These are phyloP conservation scores for Microtus ochrogaster DNA, from an alignment of 2,113 vertebrate genomes.

Conservation along the genomic window DNA sequence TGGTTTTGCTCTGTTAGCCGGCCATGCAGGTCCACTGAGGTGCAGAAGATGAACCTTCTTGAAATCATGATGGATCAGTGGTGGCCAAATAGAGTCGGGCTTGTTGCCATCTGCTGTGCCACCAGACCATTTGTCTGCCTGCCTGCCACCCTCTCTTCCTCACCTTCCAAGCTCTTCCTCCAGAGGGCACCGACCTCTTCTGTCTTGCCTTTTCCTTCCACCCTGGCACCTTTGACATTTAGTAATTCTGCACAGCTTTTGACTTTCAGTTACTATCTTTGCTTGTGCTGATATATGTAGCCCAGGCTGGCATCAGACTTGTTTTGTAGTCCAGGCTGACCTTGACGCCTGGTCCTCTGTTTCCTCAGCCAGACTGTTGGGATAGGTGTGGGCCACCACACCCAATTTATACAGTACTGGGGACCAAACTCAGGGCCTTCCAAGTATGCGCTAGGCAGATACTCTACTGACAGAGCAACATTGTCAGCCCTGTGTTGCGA, in stretches of 20 bases:
- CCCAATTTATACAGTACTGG: background rate
- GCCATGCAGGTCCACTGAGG: conserved; percentile 58
- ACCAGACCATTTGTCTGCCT: conserved; percentile 1
- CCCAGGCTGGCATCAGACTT: background rate
- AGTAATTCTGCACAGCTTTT: background rate
- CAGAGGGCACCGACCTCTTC: background rate
- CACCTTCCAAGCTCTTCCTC: background rate
- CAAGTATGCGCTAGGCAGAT: background rate
- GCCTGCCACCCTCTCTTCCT: background rate
- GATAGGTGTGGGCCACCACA: background rate
- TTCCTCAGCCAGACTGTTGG: background rate
- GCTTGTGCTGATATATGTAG: background rate
- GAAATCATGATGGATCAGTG: conserved; percentile 45
- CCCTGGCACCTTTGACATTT: background rate
- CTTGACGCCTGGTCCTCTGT: background rate
- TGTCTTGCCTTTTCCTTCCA: conserved; percentile 23
- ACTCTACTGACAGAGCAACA: background rate
- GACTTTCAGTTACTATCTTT: conserved; percentile 5
- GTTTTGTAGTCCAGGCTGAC: background rate
- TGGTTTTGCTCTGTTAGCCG: conserved; percentile 33
- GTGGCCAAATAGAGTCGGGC: conserved; percentile 5
- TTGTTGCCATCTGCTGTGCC: conserved; percentile 44
- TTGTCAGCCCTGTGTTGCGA: background rate
- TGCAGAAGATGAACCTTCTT: conserved; percentile 42
- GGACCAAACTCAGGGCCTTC: background rate